These are phyloP conservation scores for Pelodytes ibericus DNA, from an alignment of 2,797 vertebrate species.

Conservation along the genomic window DNA sequence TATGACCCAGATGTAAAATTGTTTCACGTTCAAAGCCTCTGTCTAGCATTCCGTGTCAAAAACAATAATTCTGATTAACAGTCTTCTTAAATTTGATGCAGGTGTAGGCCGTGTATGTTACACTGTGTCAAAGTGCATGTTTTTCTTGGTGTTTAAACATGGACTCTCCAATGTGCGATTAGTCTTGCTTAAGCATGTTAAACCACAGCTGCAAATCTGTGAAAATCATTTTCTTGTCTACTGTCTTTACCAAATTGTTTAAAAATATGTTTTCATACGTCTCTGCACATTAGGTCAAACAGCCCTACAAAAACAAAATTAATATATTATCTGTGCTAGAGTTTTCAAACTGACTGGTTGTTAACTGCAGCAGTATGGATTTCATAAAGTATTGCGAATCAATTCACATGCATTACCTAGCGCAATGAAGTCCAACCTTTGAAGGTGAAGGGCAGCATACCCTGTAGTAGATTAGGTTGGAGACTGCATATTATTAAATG, in stretches of 20 bases:
- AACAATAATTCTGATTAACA: not conserved
- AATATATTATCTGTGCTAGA: not conserved
- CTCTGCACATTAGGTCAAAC: not conserved
- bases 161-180: not conserved
- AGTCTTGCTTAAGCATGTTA: not conserved
- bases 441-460: no score
- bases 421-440: no score
- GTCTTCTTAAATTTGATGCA: not conserved
- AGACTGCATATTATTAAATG: no score
- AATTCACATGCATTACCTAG: no score
- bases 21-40: not conserved
- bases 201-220: not conserved
- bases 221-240: not conserved
- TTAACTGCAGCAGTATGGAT: no score
- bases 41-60: not conserved
- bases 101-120: not conserved
- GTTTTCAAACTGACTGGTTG: no score
- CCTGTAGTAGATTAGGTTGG: no score
- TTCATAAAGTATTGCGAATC: no score
- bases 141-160: not conserved
- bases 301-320: not conserved
- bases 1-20: not conserved
- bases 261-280: not conserved
- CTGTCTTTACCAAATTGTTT: constrained; percentile 2
- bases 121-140: not conserved